Evolutionary conservation across 2,797 vertebrate genomes (phyloP).

Genomic region (Schizopygopsis malacanthus): DNA sequence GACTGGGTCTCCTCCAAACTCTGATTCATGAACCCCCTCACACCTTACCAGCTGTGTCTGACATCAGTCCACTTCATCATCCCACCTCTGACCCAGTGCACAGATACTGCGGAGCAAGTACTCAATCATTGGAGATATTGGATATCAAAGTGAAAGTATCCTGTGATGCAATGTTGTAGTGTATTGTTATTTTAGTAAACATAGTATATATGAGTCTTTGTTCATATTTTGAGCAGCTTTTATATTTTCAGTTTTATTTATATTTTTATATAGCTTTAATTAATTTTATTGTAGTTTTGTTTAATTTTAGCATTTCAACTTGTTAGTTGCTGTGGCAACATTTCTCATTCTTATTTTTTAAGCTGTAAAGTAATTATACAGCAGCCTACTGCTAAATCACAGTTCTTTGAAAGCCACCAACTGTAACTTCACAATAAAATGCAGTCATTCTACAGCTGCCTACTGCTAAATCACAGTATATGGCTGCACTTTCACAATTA

Average conservation of each 20-base stretch:
- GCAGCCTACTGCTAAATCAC: too few relatives aligned
- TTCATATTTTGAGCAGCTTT: background rate
- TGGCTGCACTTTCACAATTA: too few relatives aligned
- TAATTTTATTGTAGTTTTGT: background rate
- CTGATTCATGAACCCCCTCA: constrained; percentile 46
- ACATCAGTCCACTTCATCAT: constrained; percentile 4
- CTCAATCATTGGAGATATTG: background rate
- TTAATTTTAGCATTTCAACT: background rate
- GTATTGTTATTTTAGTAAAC: background rate
- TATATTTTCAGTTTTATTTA: background rate
- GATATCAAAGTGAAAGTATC: background rate
- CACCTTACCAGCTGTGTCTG: constrained; percentile 47
- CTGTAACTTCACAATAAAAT: too few relatives aligned
- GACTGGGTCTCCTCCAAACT: constrained; percentile 40
- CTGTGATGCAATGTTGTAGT: background rate
- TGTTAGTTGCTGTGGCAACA: background rate
- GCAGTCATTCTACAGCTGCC: too few relatives aligned
- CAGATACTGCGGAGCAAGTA: background rate
- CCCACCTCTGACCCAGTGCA: background rate
- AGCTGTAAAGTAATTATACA: background rate
- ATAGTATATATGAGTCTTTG: background rate
- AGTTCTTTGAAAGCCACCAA: too few relatives aligned
- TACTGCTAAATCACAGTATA: too few relatives aligned
- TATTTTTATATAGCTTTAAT: background rate
- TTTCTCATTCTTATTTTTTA: background rate